Evolutionary conservation across 2,888 invertebrate genomes (phyloP), one percentile per base, ranked within the genome.

Genomic region (Zootermopsis nevadensis): DNA sequence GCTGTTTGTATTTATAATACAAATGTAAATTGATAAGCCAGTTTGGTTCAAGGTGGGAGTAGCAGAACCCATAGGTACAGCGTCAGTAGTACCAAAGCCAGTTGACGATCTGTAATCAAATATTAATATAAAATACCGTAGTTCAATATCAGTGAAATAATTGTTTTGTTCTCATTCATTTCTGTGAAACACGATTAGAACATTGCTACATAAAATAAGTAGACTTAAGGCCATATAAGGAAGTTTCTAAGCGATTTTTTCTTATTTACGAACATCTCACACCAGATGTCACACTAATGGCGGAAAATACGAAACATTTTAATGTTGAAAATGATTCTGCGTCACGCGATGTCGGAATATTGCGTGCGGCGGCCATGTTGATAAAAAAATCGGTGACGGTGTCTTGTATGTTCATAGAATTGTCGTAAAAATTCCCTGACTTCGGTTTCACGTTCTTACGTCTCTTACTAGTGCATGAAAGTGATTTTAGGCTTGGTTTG

Each of bases 391-490:
- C n/a, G 22, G 55, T 67, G 67, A 67, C 67, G 27, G 60, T 22
- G 60, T 60, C 27, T 24, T 10, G 19, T 4, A 31, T 30, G 67
- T 67, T 7, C 30, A 27, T 19, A 67, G 31, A 67, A 67, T 31
- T 67, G 30, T 31, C 30, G 30, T 67, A 31, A 31, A 31, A 55
- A 22, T 27, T n/a, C 31, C 67, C 67, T n/a, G 30, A 31, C 19
- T 7, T 15, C 67, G 27, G 67, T 2, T 15, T 30, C 27, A 31
- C 30, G 30, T 67, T n/a, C 19, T n/a, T 19, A 31, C 30, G 67
- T 27, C 67, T 31, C 19, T 67, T 67, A 67, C 67, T 67, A 67
- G 67, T 27, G 67, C 67, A 67, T 67, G 67, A 67, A 67, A 67
- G 27, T 67, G 67, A 67, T 67, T 67, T 67, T 30, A 67, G 31